Base-by-base conservation (phyloP, 1,140 invertebrate genomes). In the Drosophila baimaii region DNA sequence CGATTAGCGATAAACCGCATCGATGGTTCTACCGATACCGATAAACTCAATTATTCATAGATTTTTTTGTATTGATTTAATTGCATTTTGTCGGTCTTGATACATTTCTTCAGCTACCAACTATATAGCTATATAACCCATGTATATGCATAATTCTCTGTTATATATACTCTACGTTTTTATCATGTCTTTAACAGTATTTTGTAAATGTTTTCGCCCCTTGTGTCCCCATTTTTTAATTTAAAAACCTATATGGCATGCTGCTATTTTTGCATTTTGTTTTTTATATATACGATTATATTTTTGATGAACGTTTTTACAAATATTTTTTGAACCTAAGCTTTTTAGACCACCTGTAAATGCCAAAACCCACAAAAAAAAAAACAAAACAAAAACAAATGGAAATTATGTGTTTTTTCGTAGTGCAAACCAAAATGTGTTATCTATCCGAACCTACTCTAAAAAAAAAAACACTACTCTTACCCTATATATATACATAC, bases 71-170 rank as follows among this genome's bases (percentile, higher is more conserved):
- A 54, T 58, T 72, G 21, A 64, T 47, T 76, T 49, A 63, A 76
- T 86, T 86, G 82, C 82, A 81, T 86, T 86, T 86, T 86, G 70
- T 75, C 69, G 55, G 71, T 51, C 59, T 66, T 80, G 76, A 70
- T 64, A 66, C 52, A 75, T 81, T 81, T 76, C 29, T 65, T 54
- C 37, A 58, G 55, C 56, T 64, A 71, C 55, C 33, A 51, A 69
- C 47, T 70, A 76, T 70, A 52, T 69, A 62, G 47, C 54, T 66
- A 61, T 63, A 57, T 65, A 54, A 15, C 56, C 56, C 68, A 57
- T 61, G 31, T 73, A 44, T 70, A 62, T 74, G 54, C 70, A 65
- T 64, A 61, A 59, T 71, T 62, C 47, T 69, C 49, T 86, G 82
- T 82, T 86, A 77, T 86, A 77, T 74, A 68, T 29, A 70, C 43